phyloP scores from a whole-genome alignment of 2,888 invertebrate species.

The Branchellion lobata region DNA sequence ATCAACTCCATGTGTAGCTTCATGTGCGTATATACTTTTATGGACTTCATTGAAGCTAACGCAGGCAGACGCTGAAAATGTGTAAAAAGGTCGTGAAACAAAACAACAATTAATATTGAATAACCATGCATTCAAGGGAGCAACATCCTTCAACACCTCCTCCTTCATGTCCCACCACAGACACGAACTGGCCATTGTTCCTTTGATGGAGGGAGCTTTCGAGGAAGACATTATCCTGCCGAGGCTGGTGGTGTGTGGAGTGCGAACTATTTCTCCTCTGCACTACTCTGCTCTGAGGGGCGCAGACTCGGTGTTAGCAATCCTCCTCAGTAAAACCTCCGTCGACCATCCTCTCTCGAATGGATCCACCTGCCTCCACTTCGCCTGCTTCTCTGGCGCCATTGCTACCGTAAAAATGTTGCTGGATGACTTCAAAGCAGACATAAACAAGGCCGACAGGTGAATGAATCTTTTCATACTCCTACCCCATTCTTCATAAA shows the following conservation, averaged over 20 bases:
- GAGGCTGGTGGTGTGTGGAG: conserved; percentile 50
- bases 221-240: conserved; percentile 45
- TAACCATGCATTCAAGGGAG: too few relatives aligned
- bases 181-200: conserved; percentile 9
- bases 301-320: conserved; percentile 41
- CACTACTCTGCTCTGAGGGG: conserved; percentile 52
- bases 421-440: conserved; percentile 47
- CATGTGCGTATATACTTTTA: too few relatives aligned
- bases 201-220: conserved; percentile 32
- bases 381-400: conserved; percentile 51
- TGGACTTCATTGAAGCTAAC: too few relatives aligned
- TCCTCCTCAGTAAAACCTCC: conserved; percentile 46
- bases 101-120: too few relatives aligned
- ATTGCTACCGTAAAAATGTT: conserved; percentile 47
- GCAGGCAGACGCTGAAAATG: too few relatives aligned
- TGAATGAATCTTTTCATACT: conserved; percentile 31
- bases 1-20: too few relatives aligned
- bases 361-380: conserved; percentile 50
- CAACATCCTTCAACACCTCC: too few relatives aligned
- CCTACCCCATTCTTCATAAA: background rate
- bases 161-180: too few relatives aligned
- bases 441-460: conserved; percentile 50
- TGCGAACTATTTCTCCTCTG: conserved; percentile 48
- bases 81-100: too few relatives aligned
- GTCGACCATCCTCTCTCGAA: conserved; percentile 46